These are phyloP conservation scores for Phenganax subtilis DNA, from an alignment of 92 coral and sea anemone species.

Conservation along the genomic window DNA sequence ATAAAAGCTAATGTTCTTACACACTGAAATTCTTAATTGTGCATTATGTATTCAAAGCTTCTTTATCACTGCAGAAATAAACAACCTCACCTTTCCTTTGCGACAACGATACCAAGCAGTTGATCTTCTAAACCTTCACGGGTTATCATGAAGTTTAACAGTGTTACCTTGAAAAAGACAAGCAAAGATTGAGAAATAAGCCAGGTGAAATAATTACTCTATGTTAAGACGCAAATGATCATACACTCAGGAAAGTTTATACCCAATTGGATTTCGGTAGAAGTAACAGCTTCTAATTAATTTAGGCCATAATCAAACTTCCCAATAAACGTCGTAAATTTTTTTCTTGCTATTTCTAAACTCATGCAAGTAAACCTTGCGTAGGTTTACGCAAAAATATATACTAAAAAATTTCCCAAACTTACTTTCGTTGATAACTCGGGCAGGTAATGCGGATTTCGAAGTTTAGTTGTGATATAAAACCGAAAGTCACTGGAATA, in stretches of 20 bases:
- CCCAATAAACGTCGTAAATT: too few relatives aligned
- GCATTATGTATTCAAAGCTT: neutral
- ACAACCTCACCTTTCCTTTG: conserved; percentile 75
- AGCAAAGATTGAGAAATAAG: neutral
- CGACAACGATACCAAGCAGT: conserved; percentile 93
- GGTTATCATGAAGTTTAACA: conserved; percentile 97
- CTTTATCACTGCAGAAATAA: neutral
- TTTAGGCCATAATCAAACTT: too few relatives aligned
- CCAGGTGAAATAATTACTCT: neutral
- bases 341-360: too few relatives aligned
- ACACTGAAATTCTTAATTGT: too few relatives aligned
- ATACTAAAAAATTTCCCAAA: neutral
- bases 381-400: neutral
- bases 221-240: too few relatives aligned
- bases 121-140: conserved; percentile 98
- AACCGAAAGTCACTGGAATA: conserved; percentile 94
- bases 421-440: conserved; percentile 82
- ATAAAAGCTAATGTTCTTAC: too few relatives aligned
- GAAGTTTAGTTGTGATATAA: conserved; percentile 95
- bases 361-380: neutral
- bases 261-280: too few relatives aligned
- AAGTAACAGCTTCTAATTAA: too few relatives aligned
- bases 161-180: conserved; percentile 56
- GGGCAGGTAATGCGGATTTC: conserved; percentile 97
- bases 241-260: too few relatives aligned